Evolutionary conservation across 2,113 vertebrate species (phyloP).

Genomic region (Cricetomys ansorgei): DNA sequence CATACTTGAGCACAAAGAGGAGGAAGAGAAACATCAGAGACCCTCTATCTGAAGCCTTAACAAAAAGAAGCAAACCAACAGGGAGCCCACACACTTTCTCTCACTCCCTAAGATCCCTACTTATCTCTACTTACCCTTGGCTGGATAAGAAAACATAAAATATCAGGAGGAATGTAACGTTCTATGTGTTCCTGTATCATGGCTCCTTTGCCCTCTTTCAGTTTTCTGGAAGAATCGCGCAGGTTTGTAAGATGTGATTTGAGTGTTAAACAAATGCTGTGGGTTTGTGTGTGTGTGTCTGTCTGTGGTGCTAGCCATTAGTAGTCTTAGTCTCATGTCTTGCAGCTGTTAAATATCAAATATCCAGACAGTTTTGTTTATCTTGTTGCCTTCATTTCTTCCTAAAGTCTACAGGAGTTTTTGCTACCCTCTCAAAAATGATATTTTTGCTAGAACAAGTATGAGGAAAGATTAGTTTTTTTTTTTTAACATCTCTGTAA

Average conservation of each 20-base stretch:
- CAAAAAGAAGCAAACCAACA: background rate
- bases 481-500: background rate
- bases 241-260: conserved; percentile 18
- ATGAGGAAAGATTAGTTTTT: background rate
- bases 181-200: background rate
- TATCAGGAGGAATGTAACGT: background rate
- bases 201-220: conserved; percentile 7
- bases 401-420: conserved; percentile 12
- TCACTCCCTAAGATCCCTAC: fast-evolving
- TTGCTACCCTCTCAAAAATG: background rate
- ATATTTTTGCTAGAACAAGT: background rate
- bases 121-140: background rate
- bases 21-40: background rate
- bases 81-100: background rate
- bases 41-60: background rate
- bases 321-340: background rate
- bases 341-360: background rate
- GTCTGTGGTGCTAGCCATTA: conserved; percentile 30
- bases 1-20: background rate
- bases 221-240: conserved; percentile 5
- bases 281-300: conserved; percentile 26
- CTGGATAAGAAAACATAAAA: background rate
- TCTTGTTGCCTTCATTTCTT: conserved; percentile 11
- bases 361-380: conserved; percentile 34
- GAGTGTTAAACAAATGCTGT: conserved; percentile 2